Percentiles rank a stretch among this genome's conserved stretches.
These are phyloP conservation scores for Eutolmus rufibarbis DNA, from an alignment of 2,888 invertebrate species.

Conservation along the genomic window DNA sequence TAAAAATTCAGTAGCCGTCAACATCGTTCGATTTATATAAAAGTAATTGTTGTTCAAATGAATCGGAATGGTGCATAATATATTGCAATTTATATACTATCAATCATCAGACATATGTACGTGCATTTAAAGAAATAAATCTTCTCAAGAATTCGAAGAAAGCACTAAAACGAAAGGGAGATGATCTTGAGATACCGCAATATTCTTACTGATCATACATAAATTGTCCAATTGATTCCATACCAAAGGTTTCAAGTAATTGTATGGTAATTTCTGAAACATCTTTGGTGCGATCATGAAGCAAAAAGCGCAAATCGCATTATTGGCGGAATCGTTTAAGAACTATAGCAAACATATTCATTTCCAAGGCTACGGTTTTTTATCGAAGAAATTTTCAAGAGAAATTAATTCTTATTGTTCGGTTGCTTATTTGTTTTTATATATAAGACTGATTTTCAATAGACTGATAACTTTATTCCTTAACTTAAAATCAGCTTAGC, in stretches of 20 bases:
- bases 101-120: background rate
- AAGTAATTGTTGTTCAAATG: background rate
- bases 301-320: background rate
- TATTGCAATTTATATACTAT: background rate
- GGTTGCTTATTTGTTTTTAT: no score
- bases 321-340: background rate
- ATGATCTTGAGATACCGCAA: background rate
- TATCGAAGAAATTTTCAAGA: background rate
- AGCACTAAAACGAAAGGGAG: background rate
- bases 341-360: background rate
- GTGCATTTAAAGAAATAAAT: background rate
- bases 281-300: background rate
- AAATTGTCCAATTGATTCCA: background rate
- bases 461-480: no score
- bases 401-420: background rate
- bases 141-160: background rate
- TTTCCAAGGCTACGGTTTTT: background rate
- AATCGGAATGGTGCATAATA: background rate
- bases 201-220: background rate
- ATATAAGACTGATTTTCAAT: no score
- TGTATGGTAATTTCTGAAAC: background rate
- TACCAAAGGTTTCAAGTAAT: background rate
- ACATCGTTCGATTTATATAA: background rate
- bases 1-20: background rate
- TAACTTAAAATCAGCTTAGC: no score